Evolutionary conservation across 2,797 vertebrate genomes (phyloP), one percentile per base, ranked within the genome.

Genomic region (Mus minutoides): DNA sequence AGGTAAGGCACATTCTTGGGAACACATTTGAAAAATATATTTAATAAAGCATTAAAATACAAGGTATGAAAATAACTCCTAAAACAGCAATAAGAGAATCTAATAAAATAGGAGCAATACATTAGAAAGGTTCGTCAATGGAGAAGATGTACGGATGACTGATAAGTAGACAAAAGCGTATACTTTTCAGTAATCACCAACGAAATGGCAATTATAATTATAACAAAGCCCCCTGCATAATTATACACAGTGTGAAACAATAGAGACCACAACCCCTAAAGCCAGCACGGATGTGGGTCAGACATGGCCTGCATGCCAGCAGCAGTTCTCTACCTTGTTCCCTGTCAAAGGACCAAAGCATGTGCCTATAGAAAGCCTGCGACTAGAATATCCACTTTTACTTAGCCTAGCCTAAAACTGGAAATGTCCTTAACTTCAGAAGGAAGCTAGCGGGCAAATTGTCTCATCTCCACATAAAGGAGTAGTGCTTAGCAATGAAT

Each of bases 11-110:
- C 24, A 95, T 60, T 40, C 83, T n/a, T 11, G 31, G 31, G 34
- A 52, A 86, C 49, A 52, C 58, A 46, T n/a, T 52, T 88, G 34
- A 79, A 90, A 82, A 92, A 77, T 64, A 91, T 60, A 43, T 88
- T 83, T 91, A 69, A 93, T 60, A 52, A 97, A 86, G n/a, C 77
- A 78, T 26, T 94, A 29, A 93, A 6, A 90, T 54, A 4, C 9
- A 64, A 24, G 5, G n/a, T 58, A 62, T 79, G 4, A 29, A 79
- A 84, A 62, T 85, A n/a, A 92, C 54, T 54, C 58, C 58, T 60
- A 60, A 60, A 60, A 24, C 58, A 86, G 83, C 69, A 82, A 77
- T 43, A 94, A 85, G 16, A 31, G 26, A 29, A 83, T 52, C 19
- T 31, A 82, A 43, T 92, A 78, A 92, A 91, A 95, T 56, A 60